Conservation (phyloP, 2,113 vertebrate genomes). For the Astur gentilis region DNA sequence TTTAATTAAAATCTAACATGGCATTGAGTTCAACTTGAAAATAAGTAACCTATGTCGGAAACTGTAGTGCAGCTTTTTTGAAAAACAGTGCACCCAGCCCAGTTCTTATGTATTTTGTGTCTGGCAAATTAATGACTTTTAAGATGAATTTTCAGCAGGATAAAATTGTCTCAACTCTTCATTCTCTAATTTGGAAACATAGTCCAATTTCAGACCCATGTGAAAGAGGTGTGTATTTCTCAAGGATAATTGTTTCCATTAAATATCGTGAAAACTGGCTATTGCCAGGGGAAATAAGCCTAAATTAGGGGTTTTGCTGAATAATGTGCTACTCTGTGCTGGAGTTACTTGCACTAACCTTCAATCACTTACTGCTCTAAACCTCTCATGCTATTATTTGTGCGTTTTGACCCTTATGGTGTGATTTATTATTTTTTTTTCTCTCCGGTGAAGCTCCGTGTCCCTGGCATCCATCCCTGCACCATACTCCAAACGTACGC, state of each 20-base stretch:
- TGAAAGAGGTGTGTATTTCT: background rate
- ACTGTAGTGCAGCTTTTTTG: background rate
- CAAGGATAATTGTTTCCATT: background rate
- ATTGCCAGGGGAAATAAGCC: background rate
- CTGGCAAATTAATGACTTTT: background rate
- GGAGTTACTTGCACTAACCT: background rate
- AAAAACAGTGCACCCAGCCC: no score
- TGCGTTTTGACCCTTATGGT: background rate
- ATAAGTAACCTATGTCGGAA: background rate
- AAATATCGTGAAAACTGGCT: background rate
- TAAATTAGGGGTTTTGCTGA: background rate
- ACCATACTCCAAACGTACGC: fast-evolving
- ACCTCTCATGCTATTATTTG: no score
- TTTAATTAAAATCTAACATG: background rate
- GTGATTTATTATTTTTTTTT: no score
- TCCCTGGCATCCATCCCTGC: background rate
- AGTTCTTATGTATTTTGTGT: background rate
- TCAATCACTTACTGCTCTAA: background rate
- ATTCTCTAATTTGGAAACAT: background rate
- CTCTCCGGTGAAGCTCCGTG: background rate
- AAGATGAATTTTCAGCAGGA: background rate
- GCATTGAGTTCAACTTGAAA: background rate
- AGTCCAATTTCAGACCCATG: background rate
- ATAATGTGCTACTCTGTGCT: fast-evolving
- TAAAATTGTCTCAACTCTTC: background rate